Base-by-base conservation (phyloP, 1,140 invertebrate species). In the Pemphigus obesinymphae region DNA sequence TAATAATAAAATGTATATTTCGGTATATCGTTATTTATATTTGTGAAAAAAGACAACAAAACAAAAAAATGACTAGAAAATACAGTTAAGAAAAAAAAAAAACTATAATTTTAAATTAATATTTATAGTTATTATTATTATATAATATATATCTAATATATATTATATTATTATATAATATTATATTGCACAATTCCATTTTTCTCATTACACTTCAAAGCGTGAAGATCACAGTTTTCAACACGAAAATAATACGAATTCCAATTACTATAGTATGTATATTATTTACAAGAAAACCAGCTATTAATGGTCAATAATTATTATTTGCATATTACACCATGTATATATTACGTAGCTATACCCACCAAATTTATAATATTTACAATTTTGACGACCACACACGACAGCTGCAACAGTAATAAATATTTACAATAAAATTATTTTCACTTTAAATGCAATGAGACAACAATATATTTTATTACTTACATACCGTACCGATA, bases 181-280 rank as follows among this genome's bases (percentile, higher is more conserved):
- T 80, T 40, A 80, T 80, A 80, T 80, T 80, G 76, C 76, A 80
- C 76, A n/a, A 63, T 80, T 80, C 76, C 76, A 29, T 45, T 80
- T n/a, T 13, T 45, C n/a, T n/a, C 55, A 58, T 58, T 29, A 43
- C 7, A 31, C 37, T 29, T 23, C 2, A 23, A 2, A 40, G n/a
- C n/a, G n/a, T n/a, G 23, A 63, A 80, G 37, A 61, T 63, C 55
- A 76, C 73, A 45, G 40, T 80, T 63, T n/a, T 45, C 15, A 40
- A 80, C n/a, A n/a, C 40, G 37, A 29, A 37, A 43, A 80, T n/a
- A n/a, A 20, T 43, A 45, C 23, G 23, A 50, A 80, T 61, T 34
- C 10, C 10, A 1, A 45, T 45, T 13, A 11, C 10, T 45, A 5
- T 45, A n/a, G n/a, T n/a, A 11, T 45, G 4, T 45, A 45, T 13